These are phyloP conservation scores for Stigmatopora nigra DNA, from an alignment of 2,113 vertebrate genomes.

Conservation along the genomic window DNA sequence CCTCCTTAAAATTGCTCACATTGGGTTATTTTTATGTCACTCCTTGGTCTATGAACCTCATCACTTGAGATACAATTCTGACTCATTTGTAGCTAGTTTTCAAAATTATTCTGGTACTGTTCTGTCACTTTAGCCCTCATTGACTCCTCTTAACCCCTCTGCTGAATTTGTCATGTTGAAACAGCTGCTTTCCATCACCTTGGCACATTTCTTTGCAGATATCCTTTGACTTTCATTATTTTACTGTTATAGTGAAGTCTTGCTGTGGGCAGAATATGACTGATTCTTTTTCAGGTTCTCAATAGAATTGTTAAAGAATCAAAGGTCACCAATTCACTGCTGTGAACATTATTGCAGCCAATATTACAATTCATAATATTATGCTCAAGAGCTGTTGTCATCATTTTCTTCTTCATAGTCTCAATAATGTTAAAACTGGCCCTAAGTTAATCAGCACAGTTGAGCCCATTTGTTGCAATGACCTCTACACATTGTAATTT, in stretches of 20 bases:
- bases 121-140: slow-evolving; percentile 73
- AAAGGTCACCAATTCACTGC: slow-evolving; percentile 26
- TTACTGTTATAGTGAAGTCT: slow-evolving; percentile 43
- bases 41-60: too few species aligned
- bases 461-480: slow-evolving; percentile 43
- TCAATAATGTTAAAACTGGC: slow-evolving; percentile 38
- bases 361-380: slow-evolving; percentile 27
- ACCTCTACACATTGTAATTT: slow-evolving; percentile 61
- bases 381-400: slow-evolving; percentile 10
- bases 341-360: slow-evolving; percentile 32
- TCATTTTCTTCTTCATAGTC: slow-evolving; percentile 19
- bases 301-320: slow-evolving; percentile 22
- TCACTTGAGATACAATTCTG: too few species aligned
- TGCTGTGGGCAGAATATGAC: slow-evolving; percentile 36
- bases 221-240: slow-evolving; percentile 64
- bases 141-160: slow-evolving; percentile 78
- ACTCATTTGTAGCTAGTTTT: not conserved
- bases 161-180: slow-evolving; percentile 58
- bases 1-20: slow-evolving; percentile 3
- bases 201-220: slow-evolving; percentile 50
- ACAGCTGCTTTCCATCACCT: slow-evolving; percentile 66
- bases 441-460: slow-evolving; percentile 48
- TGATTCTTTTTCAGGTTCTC: slow-evolving; percentile 15
- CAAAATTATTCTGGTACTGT: slow-evolving; percentile 2
- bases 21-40: slow-evolving; percentile 2